phyloP scores from a whole-genome alignment of 2,113 vertebrate genomes.

The Colaptes auratus region DNA sequence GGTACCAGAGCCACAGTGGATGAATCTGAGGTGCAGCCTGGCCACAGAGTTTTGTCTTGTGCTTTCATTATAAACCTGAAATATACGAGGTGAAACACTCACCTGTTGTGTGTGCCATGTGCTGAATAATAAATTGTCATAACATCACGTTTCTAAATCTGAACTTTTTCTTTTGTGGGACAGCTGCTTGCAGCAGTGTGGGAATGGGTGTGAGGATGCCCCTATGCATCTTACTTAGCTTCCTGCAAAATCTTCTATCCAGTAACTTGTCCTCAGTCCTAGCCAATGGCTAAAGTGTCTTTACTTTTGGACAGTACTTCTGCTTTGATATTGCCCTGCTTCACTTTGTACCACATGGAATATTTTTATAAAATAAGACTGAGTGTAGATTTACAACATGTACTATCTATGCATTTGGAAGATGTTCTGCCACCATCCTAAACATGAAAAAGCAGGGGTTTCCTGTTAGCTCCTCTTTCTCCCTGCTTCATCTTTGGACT shows the following conservation, averaged over 20 bases:
- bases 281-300: not conserved
- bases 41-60: not conserved
- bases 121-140: not conserved
- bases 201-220: not conserved
- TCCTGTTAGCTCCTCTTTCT: not conserved
- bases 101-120: not conserved
- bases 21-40: not conserved
- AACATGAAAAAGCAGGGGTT: not conserved
- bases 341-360: not conserved
- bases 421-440: not conserved
- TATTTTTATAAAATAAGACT: not conserved
- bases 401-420: not conserved
- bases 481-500: not conserved
- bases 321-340: not conserved
- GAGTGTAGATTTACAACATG: not conserved
- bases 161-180: not conserved
- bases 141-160: not conserved
- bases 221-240: rapidly evolving
- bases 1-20: not conserved
- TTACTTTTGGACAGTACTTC: not conserved
- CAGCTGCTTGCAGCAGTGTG: not conserved
- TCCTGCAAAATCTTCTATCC: not conserved
- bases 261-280: not conserved
- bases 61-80: not conserved
- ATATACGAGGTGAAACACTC: not conserved